A percentile compares a stretch with the other conserved stretches of the same genome.
Conservation (phyloP, 2,888 invertebrate genomes). For the Tetheella fluctuosa region DNA sequence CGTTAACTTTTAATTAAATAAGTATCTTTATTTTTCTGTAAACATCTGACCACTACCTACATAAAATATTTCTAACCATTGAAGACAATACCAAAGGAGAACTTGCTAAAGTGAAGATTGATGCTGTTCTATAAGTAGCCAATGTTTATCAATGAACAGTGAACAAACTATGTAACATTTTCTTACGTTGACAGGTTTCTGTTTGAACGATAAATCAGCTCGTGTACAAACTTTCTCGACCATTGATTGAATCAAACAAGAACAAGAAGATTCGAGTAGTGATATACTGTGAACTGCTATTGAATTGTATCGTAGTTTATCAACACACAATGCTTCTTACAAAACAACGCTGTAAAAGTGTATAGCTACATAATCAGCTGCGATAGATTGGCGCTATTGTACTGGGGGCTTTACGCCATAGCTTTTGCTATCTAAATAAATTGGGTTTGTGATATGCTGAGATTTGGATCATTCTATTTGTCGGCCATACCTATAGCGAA, state of each 20-base stretch:
- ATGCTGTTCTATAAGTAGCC: not conserved
- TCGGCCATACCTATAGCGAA: slow-evolving; percentile 42
- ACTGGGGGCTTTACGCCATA: slow-evolving; percentile 21
- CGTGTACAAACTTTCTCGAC: slow-evolving; percentile 10
- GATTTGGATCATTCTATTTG: slow-evolving; percentile 46
- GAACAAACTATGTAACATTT: not conserved
- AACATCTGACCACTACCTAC: too few species aligned
- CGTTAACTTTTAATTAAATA: not conserved
- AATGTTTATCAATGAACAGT: not conserved
- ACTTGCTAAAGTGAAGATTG: not conserved
- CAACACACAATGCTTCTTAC: slow-evolving; percentile 31
- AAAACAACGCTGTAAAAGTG: slow-evolving; percentile 34
- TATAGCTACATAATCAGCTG: slow-evolving; percentile 29
- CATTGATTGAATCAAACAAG: slow-evolving; percentile 7
- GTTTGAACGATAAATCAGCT: slow-evolving; percentile 2
- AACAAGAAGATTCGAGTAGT: slow-evolving; percentile 11
- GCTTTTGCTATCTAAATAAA: slow-evolving; percentile 21
- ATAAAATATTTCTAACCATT: not conserved
- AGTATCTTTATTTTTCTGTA: too few species aligned
- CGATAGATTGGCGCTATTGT: slow-evolving; percentile 35
- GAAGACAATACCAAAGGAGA: not conserved
- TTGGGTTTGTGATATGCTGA: slow-evolving; percentile 13
- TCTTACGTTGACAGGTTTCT: not conserved
- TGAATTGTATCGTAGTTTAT: slow-evolving; percentile 9
- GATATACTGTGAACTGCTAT: slow-evolving; percentile 11